Evolutionary conservation across 2,113 vertebrate genomes (phyloP), one percentile per base, ranked within the genome.

Genomic region (Dicerorhinus sumatrensis): DNA sequence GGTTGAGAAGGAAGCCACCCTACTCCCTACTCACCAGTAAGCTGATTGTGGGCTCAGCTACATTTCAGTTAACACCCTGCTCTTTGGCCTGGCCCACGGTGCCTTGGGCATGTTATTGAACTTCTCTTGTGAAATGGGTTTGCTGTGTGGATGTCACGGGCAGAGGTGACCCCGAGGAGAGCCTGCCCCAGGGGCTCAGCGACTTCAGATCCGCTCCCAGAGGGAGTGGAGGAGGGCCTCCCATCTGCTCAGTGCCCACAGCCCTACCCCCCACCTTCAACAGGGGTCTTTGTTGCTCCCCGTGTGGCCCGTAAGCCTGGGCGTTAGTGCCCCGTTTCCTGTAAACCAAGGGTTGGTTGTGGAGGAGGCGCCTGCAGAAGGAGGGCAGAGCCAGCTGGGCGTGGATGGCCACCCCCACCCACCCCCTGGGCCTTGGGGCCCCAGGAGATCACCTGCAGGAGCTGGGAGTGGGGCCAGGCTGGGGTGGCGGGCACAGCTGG

Each of bases 231-330:
- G 51, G 51, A 54, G 83, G 12, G 9, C 79, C 69, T 60, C 58
- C 18, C 13, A 2, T 73, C 42, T 25, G 23, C 54, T 21, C 51
- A 1, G 39, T 21, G 69, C 12, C 51, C 60, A 2, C 0, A 2
- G 80, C 36, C 62, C 18, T 39, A 27, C 31, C 21, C 51, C 51
- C 51, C 13, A 13, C 36, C 27, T 31, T 20, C 70, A 16, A 3
- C 16, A 9, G 72, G 29, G 48, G 39, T 63, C 70, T 67, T 27
- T 10, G 4, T 29, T 21, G 33, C 69, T 89, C 39, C 27, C 76
- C 2, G 0, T 1, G 4, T 56, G 58, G 51, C 21, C 29, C 0
- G 0, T 31, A 6, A 39, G 18, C 48, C 73, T 10, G 42, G 95
- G 21, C 48, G 0, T 14, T 12, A 51, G 31, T 1, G 11, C 51